Evolutionary conservation across 2,797 vertebrate species (phyloP).

Genomic region (Pagetopsis macropterus): DNA sequence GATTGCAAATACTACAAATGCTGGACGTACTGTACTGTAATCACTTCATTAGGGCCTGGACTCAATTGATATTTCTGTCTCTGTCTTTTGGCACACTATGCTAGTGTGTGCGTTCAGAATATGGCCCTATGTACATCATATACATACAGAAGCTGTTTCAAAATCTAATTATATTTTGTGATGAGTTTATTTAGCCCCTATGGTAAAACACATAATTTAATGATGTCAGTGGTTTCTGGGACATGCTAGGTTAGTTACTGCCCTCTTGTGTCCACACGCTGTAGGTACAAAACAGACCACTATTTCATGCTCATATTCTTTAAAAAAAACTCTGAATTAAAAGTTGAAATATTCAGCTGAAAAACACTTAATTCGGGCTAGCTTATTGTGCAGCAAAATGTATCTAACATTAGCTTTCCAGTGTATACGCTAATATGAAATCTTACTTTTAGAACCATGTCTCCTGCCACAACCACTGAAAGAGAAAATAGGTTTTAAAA

Average conservation of each 20-base stretch:
- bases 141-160: slow-evolving; percentile 1
- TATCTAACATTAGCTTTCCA: neutral
- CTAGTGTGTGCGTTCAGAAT: neutral
- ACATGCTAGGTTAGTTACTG: slow-evolving; percentile 65
- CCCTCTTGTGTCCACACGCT: slow-evolving; percentile 63
- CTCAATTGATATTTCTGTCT: neutral
- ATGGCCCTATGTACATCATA: neutral
- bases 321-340: neutral
- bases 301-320: neutral
- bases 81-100: neutral
- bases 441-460: slow-evolving; percentile 93
- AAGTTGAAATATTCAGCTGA: neutral
- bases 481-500: slow-evolving; percentile 51
- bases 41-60: slow-evolving; percentile 1
- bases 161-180: neutral
- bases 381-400: neutral
- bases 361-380: neutral
- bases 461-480: slow-evolving; percentile 93
- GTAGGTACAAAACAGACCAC: slow-evolving; percentile 33
- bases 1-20: neutral
- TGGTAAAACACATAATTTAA: neutral
- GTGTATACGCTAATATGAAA: neutral
- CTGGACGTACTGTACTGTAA: neutral
- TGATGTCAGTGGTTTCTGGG: slow-evolving; percentile 2
- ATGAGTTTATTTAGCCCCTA: neutral